A percentile compares a stretch with the other conserved stretches of the same genome.
Conservation (phyloP, 2,113 vertebrate species). For the Loxodonta africana region DNA sequence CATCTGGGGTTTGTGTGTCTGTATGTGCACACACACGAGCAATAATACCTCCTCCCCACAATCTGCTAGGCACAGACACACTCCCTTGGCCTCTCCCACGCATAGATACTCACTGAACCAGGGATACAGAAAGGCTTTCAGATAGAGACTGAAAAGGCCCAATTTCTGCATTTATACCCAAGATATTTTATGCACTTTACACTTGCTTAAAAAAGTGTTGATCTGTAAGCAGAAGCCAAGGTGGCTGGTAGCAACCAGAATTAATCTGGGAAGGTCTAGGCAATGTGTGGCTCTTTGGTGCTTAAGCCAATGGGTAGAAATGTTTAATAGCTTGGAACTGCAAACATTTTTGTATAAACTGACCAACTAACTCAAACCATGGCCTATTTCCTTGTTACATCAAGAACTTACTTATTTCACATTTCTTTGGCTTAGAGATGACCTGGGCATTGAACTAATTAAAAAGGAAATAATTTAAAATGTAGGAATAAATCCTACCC, state of each 20-base stretch:
- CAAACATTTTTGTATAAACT: conserved; percentile 40
- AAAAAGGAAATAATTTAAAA: conserved; percentile 85
- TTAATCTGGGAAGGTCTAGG: neutral
- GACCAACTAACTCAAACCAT: conserved; percentile 12
- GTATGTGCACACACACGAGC: neutral
- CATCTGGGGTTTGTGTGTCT: conserved; percentile 81
- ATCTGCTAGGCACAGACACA: conserved; percentile 78
- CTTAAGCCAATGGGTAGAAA: neutral
- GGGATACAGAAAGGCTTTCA: conserved; percentile 39
- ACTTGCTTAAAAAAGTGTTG: neutral
- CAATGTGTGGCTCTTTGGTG: neutral
- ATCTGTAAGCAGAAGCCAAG: neutral
- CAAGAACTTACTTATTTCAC: conserved; percentile 60
- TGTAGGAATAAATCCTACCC: conserved; percentile 81
- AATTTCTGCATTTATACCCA: neutral
- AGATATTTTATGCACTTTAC: neutral
- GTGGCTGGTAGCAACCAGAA: neutral
- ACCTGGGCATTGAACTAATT: conserved; percentile 83
- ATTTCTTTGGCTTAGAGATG: conserved; percentile 78
- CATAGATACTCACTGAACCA: neutral
- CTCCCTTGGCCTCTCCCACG: conserved; percentile 47
- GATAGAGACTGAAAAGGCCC: conserved; percentile 22
- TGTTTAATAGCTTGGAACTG: neutral
- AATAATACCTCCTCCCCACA: conserved; percentile 77
- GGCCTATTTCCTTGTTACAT: conserved; percentile 50